phyloP scores from a whole-genome alignment of 2,888 invertebrate genomes.

The Liposcelis brunnea region DNA sequence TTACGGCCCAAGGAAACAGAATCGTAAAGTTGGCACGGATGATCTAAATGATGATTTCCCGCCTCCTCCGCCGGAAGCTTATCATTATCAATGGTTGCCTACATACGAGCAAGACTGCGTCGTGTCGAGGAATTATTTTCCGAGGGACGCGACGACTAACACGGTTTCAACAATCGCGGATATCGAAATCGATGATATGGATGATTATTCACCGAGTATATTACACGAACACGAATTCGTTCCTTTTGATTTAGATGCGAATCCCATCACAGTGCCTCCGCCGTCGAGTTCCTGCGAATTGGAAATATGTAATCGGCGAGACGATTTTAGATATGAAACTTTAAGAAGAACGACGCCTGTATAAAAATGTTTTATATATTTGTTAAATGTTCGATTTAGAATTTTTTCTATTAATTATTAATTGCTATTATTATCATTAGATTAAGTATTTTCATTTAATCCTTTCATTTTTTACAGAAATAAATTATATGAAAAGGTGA shows the following conservation, averaged over 20 bases:
- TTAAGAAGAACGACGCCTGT: slow-evolving; percentile 29
- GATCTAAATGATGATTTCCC: slow-evolving; percentile 35
- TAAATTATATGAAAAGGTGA: slow-evolving; percentile 1
- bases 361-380: slow-evolving; percentile 18
- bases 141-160: slow-evolving; percentile 47
- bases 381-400: not conserved
- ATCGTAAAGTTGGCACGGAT: not conserved
- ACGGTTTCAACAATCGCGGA: slow-evolving; percentile 49
- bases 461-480: not conserved
- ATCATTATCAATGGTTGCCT: slow-evolving; percentile 7
- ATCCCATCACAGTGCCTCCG: slow-evolving; percentile 10
- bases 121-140: slow-evolving; percentile 24
- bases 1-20: not conserved
- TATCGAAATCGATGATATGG: slow-evolving; percentile 28
- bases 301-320: slow-evolving; percentile 22
- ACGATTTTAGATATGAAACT: slow-evolving; percentile 28
- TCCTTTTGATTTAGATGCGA: slow-evolving; percentile 44
- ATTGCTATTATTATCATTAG: not conserved
- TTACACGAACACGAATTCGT: slow-evolving; percentile 48
- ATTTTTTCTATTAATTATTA: not conserved
- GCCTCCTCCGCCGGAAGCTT: slow-evolving; percentile 32
- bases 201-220: slow-evolving; percentile 37
- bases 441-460: not conserved
- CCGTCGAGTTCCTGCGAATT: not conserved
- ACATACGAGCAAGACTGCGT: slow-evolving; percentile 11